Percentiles rank a stretch among this genome's conserved stretches.
Evolutionary conservation across 2,888 invertebrate species (phyloP).

Genomic region (Cephus nigrinus): DNA sequence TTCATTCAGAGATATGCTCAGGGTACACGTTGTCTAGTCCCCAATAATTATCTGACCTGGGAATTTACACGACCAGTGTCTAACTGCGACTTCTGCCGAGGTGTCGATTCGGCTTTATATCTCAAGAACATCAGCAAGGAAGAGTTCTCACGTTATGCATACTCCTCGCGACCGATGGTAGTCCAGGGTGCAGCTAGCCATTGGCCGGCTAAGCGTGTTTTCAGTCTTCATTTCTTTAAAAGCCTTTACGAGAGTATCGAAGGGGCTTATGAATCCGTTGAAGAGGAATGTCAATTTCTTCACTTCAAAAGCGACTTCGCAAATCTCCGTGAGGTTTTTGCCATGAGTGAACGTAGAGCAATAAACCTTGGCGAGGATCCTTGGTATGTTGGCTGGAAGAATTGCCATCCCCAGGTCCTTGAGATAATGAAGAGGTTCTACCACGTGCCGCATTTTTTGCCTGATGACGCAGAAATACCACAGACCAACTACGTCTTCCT

Average conservation of each 20-base stretch:
- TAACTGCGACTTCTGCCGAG: slow-evolving; percentile 82
- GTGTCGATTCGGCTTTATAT: slow-evolving; percentile 75
- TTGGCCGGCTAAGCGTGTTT: slow-evolving; percentile 80
- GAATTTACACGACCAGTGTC: slow-evolving; percentile 87
- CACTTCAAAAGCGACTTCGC: slow-evolving; percentile 87
- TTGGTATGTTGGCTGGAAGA: slow-evolving; percentile 94
- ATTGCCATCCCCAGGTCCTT: slow-evolving; percentile 86
- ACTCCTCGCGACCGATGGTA: slow-evolving; percentile 83
- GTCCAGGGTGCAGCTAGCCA: slow-evolving; percentile 79
- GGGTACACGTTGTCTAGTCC: slow-evolving; percentile 78
- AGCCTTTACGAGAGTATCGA: slow-evolving; percentile 75
- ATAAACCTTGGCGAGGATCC: slow-evolving; percentile 74
- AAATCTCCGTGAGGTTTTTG: slow-evolving; percentile 80
- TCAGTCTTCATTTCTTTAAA: slow-evolving; percentile 77
- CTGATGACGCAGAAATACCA: slow-evolving; percentile 88
- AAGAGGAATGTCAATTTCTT: slow-evolving; percentile 87
- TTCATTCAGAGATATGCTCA: slow-evolving; percentile 49
- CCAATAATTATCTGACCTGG: slow-evolving; percentile 88
- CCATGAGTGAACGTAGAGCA: slow-evolving; percentile 77
- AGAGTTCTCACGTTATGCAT: slow-evolving; percentile 79
- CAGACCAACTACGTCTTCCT: slow-evolving; percentile 92
- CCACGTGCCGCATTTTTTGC: slow-evolving; percentile 85
- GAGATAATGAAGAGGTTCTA: slow-evolving; percentile 81
- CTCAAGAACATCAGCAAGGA: slow-evolving; percentile 76
- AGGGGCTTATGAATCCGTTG: slow-evolving; percentile 79